Conservation (phyloP, 2,888 invertebrate genomes). For the Neoscelio sp. region DNA sequence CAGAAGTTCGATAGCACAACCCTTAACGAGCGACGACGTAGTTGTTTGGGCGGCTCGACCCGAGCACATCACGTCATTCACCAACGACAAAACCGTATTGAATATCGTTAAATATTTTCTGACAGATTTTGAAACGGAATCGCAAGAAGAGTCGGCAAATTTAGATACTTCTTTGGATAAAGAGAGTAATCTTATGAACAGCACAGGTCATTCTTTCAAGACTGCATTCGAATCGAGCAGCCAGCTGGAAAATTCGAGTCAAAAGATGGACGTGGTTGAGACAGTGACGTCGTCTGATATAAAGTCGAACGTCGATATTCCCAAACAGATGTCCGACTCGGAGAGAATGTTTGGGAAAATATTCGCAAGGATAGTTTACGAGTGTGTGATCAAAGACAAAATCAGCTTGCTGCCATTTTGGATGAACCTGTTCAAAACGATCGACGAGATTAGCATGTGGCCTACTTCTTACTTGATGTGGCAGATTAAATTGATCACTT, state of each 20-base stretch:
- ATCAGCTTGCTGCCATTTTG: slow-evolving; percentile 90
- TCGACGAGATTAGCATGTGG: slow-evolving; percentile 84
- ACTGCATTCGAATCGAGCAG: slow-evolving; percentile 69
- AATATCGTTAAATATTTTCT: slow-evolving; percentile 89
- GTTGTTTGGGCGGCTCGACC: slow-evolving; percentile 88
- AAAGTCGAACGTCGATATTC: slow-evolving; percentile 33
- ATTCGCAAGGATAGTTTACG: slow-evolving; percentile 86
- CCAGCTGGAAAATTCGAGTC: slow-evolving; percentile 62
- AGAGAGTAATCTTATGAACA: slow-evolving; percentile 67
- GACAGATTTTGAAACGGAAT: slow-evolving; percentile 72
- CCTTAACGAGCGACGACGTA: slow-evolving; percentile 89
- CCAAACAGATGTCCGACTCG: slow-evolving; percentile 67
- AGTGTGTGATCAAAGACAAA: slow-evolving; percentile 92
- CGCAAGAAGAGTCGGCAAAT: slow-evolving; percentile 63
- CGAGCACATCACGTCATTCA: slow-evolving; percentile 89
- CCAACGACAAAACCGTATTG: slow-evolving; percentile 88
- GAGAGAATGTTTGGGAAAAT: slow-evolving; percentile 79
- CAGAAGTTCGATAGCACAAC: slow-evolving; percentile 90
- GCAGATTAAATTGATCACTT: slow-evolving; percentile 89
- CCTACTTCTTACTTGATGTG: slow-evolving; percentile 87
- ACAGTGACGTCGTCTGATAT: slow-evolving; percentile 48
- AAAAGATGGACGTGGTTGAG: slow-evolving; percentile 78
- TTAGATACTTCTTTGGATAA: slow-evolving; percentile 67
- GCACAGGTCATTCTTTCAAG: slow-evolving; percentile 69
- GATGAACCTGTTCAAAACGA: slow-evolving; percentile 85